Evolutionary conservation across 2,113 vertebrate species (phyloP).

Genomic region (Eleginops maclovinus): DNA sequence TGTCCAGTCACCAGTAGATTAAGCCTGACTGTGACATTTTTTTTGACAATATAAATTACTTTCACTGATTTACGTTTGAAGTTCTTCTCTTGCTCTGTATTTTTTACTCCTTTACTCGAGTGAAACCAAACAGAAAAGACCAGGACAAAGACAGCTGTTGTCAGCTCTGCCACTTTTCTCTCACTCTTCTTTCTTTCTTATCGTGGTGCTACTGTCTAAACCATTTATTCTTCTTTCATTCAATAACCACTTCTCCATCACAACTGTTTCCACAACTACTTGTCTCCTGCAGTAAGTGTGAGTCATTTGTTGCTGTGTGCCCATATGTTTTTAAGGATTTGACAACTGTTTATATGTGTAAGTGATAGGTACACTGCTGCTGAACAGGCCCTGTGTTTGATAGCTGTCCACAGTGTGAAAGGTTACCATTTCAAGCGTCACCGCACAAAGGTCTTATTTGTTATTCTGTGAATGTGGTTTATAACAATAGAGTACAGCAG

Average conservation of each 20-base stretch:
- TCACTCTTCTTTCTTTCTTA: slow-evolving; percentile 5
- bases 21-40: slow-evolving; percentile 22
- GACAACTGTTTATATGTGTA: slow-evolving; percentile 79
- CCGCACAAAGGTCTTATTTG: slow-evolving; percentile 77
- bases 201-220: slow-evolving; percentile 16
- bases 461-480: slow-evolving; percentile 67
- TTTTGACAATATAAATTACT: slow-evolving; percentile 26
- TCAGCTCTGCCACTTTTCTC: background rate
- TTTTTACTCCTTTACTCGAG: slow-evolving; percentile 17
- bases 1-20: slow-evolving; percentile 32
- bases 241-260: slow-evolving; percentile 50
- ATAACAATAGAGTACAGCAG: slow-evolving; percentile 65
- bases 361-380: slow-evolving; percentile 66
- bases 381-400: slow-evolving; percentile 65
- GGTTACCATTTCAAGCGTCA: slow-evolving; percentile 78
- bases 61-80: background rate
- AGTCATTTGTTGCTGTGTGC: slow-evolving; percentile 53
- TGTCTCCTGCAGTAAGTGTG: slow-evolving; percentile 35
- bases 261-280: slow-evolving; percentile 33
- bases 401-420: slow-evolving; percentile 71
- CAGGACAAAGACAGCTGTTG: slow-evolving; percentile 28
- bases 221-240: slow-evolving; percentile 6
- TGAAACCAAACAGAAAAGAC: slow-evolving; percentile 18
- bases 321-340: slow-evolving; percentile 58
- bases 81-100: background rate